phyloP scores from a whole-genome alignment of 2,888 invertebrate genomes.

The Monoplex corrugatus region DNA sequence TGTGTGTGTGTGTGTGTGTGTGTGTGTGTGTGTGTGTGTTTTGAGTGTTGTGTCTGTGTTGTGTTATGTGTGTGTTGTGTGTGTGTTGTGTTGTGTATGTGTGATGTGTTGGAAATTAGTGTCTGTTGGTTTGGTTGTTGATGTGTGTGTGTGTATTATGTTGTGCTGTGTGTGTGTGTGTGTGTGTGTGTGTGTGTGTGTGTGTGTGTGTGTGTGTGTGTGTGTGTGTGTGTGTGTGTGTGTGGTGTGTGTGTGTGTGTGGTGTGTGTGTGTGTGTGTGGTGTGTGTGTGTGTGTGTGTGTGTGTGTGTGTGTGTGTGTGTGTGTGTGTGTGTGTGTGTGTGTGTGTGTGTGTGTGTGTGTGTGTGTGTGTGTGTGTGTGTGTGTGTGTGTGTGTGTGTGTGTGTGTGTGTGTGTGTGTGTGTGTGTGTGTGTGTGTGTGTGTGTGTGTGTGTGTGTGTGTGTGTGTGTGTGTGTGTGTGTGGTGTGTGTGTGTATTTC shows the following conservation, averaged over 20 bases:
- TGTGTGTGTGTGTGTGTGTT: too few relatives aligned
- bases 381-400: constrained; percentile 21
- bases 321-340: background rate
- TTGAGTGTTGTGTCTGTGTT: too few relatives aligned
- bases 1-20: too few relatives aligned
- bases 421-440: background rate
- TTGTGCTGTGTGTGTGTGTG: background rate
- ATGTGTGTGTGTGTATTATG: too few relatives aligned
- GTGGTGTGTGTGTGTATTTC: background rate
- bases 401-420: background rate
- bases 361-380: constrained; percentile 33
- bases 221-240: too few relatives aligned
- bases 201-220: too few relatives aligned
- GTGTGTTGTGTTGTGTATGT: background rate
- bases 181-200: constrained; percentile 1
- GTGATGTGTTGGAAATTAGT: background rate
- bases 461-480: background rate
- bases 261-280: too few relatives aligned
- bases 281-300: too few relatives aligned
- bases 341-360: constrained; percentile 31
- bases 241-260: too few relatives aligned
- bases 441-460: background rate
- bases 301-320: background rate
- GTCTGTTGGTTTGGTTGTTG: background rate
- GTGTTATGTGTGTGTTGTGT: background rate